phyloP scores from a whole-genome alignment of 2,113 vertebrate genomes.

The Platichthys stellatus region DNA sequence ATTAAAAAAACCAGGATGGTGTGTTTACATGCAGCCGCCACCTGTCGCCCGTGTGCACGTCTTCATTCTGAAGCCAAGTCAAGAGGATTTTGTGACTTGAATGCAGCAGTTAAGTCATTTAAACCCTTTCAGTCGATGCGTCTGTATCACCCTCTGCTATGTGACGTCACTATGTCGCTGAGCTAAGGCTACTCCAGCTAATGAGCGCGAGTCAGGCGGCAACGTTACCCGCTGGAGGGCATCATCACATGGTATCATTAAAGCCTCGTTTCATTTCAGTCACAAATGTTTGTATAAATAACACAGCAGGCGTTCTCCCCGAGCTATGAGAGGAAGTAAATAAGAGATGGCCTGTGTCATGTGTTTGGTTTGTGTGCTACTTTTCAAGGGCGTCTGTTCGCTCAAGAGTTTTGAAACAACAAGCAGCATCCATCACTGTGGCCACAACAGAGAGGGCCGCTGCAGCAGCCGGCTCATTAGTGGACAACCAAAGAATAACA shows the following conservation, averaged over 20 bases:
- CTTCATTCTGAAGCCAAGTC: not conserved
- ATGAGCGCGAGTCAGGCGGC: constrained; percentile 8
- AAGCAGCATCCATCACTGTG: constrained; percentile 16
- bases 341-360: not conserved
- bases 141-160: not conserved
- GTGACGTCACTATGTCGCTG: not conserved
- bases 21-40: too few relatives aligned
- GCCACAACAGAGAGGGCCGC: constrained; percentile 20
- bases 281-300: constrained; percentile 19
- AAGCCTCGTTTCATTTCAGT: not conserved
- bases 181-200: constrained; percentile 21
- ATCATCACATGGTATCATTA: constrained; percentile 7
- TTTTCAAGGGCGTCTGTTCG: not conserved
- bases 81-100: constrained; percentile 5
- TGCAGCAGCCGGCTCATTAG: constrained; percentile 49
- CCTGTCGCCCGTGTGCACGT: too few relatives aligned
- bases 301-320: not conserved
- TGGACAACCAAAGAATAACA: constrained; percentile 33
- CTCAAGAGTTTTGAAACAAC: not conserved
- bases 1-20: too few relatives aligned
- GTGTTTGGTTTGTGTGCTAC: not conserved
- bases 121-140: not conserved
- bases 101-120: not conserved
- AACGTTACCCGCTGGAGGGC: not conserved
- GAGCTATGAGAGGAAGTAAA: too few relatives aligned